Percentiles rank a stretch among this genome's conserved stretches.
Conservation (phyloP, 1,140 invertebrate genomes). For the Drosophila simulans region DNA sequence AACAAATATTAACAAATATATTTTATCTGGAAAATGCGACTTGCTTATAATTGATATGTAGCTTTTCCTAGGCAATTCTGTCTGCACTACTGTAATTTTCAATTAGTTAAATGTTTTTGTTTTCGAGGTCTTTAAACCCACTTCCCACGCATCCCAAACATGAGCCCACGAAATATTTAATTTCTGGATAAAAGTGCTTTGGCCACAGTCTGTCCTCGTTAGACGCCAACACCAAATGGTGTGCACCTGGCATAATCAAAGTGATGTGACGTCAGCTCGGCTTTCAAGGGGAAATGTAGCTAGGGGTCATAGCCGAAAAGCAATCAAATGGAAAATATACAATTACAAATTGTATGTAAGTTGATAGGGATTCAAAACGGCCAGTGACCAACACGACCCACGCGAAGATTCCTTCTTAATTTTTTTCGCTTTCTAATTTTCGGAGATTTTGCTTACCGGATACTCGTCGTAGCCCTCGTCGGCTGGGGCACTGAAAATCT, state of each 20-base stretch:
- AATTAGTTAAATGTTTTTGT: slow-evolving; percentile 3
- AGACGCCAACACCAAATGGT: slow-evolving; percentile 10
- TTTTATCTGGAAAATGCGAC: too few relatives aligned
- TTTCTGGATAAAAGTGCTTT: not conserved
- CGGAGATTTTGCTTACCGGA: slow-evolving; percentile 52
- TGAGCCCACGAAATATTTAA: not conserved
- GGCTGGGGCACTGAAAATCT: slow-evolving; percentile 71
- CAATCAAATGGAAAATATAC: slow-evolving; percentile 80
- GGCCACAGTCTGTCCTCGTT: slow-evolving; percentile 12
- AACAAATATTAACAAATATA: too few relatives aligned
- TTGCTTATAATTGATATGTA: not conserved
- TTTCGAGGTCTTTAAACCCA: not conserved
- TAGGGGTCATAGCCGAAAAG: slow-evolving; percentile 56
- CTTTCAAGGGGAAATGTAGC: slow-evolving; percentile 18
- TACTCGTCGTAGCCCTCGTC: slow-evolving; percentile 79
- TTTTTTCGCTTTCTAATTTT: slow-evolving; percentile 11
- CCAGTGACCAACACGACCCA: slow-evolving; percentile 26
- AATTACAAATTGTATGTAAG: slow-evolving; percentile 75
- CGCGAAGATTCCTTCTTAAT: slow-evolving; percentile 13
- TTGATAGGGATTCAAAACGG: slow-evolving; percentile 52
- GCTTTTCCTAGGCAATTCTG: not conserved
- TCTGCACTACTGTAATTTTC: not conserved
- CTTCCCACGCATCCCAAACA: not conserved
- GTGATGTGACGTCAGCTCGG: slow-evolving; percentile 51
- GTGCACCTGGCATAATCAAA: slow-evolving; percentile 27